Evolutionary conservation across 2,888 invertebrate species (phyloP), one percentile per base, ranked within the genome.

Genomic region (Bimastos eiseni): DNA sequence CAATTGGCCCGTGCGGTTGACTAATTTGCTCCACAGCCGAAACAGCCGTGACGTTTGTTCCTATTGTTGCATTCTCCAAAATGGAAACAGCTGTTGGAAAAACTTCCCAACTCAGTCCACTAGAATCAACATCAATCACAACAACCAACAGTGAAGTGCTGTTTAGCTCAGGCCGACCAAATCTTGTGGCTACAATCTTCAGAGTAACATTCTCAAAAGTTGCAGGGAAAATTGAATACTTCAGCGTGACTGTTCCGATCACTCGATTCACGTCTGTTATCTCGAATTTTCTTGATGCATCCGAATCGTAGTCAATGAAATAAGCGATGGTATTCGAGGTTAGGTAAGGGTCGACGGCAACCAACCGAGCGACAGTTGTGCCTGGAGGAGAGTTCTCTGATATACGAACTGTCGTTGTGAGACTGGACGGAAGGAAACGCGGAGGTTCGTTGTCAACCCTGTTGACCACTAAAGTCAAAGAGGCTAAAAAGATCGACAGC

Each of bases 41-140:
- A 86, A 86, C 86, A 13, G 21, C 36, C 36, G 86, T 13, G 36
- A 86, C 86, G 15, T 37, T 86, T 37, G 36, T 36, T 86, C 86
- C 86, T 11, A 86, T 36, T 6, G 36, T 86, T 15, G 36, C 34
- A 86, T 86, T 86, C 24, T 86, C 86, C 86, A 33, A 24, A 8
- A 86, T 0, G 15, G 86, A 86, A 33, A 86, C 86, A 17, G 19
- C 36, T 24, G 86, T 8, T 8, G 86, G 86, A 86, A 86, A 86
- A 86, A 17, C 34, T 33, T 86, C 86, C 86, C 86, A 86, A 21
- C 86, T 34, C 86, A 86, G 86, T 86, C 86, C 86, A 36, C 86
- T 37, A 13, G 37, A 36, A 37, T 36, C 37, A 36, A 34, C 21
- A 36, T 86, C 86, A 34, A 86, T 86, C 36, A 17, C 37, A 34